phyloP scores from a whole-genome alignment of 2,888 invertebrate species.

The Nephrocerus scutellatus region DNA sequence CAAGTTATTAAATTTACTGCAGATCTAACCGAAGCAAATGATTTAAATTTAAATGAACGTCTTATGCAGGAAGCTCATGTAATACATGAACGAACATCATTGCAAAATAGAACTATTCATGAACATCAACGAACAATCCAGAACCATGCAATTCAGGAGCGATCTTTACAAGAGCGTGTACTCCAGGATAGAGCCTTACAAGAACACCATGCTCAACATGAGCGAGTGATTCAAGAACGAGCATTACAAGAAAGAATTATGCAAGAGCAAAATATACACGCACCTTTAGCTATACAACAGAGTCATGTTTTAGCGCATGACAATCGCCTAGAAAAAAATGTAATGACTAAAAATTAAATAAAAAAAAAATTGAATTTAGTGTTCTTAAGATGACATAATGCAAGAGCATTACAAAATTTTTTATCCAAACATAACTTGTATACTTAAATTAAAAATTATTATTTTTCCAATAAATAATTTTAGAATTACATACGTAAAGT shows the following conservation, averaged over 20 bases:
- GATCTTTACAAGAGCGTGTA: constrained; percentile 21
- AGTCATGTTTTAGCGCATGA: constrained; percentile 24
- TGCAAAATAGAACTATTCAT: constrained; percentile 26
- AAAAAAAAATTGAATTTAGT: constrained; percentile 4
- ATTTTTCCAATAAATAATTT: neutral
- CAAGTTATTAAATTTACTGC: constrained; percentile 1
- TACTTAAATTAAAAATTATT: neutral
- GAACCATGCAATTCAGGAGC: constrained; percentile 22
- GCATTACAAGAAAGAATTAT: constrained; percentile 20
- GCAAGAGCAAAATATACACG: constrained; percentile 25
- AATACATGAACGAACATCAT: constrained; percentile 22
- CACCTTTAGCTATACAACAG: constrained; percentile 24
- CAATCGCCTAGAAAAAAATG: constrained; percentile 25
- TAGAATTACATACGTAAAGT: too few relatives aligned
- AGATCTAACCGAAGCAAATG: constrained; percentile 23
- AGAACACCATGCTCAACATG: constrained; percentile 24
- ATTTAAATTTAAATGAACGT: constrained; percentile 24
- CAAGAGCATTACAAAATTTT: too few relatives aligned
- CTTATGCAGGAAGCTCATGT: constrained; percentile 25
- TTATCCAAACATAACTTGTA: neutral
- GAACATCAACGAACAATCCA: constrained; percentile 25
- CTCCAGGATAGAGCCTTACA: constrained; percentile 24
- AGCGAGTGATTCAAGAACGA: constrained; percentile 24
- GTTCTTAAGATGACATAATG: constrained; percentile 16
- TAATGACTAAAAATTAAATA: constrained; percentile 20